These are phyloP conservation scores for Elmis aenea DNA, from an alignment of 2,888 invertebrate genomes.

Conservation along the genomic window DNA sequence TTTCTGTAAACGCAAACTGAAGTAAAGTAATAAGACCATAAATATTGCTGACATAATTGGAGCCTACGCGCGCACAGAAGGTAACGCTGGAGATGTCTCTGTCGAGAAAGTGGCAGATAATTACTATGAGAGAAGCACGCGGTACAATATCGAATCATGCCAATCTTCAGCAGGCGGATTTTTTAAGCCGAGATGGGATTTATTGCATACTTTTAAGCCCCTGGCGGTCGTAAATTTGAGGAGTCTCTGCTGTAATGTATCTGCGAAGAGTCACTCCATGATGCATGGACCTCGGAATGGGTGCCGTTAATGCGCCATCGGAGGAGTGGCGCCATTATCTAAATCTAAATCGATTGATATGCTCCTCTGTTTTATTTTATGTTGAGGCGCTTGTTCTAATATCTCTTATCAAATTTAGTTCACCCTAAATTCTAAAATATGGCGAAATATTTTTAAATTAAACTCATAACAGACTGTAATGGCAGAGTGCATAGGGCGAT, in stretches of 20 bases:
- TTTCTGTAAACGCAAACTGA: too few relatives aligned
- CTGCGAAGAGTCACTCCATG: slow-evolving; percentile 42
- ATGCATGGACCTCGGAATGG: slow-evolving; percentile 38
- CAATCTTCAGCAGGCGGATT: slow-evolving; percentile 38
- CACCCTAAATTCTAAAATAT: too few relatives aligned
- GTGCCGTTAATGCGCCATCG: slow-evolving; percentile 28
- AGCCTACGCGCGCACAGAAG: too few relatives aligned
- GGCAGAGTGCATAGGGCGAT: too few relatives aligned
- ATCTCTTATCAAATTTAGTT: too few relatives aligned
- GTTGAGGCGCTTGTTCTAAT: slow-evolving; percentile 16
- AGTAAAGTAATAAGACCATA: too few relatives aligned
- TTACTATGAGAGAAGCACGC: slow-evolving; percentile 20
- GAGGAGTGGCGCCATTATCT: slow-evolving; percentile 27
- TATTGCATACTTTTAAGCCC: slow-evolving; percentile 50
- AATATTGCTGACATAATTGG: too few relatives aligned
- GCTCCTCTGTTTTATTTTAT: slow-evolving; percentile 22
- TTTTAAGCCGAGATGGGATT: slow-evolving; percentile 47
- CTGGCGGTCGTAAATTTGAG: slow-evolving; percentile 48
- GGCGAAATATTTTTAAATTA: too few relatives aligned
- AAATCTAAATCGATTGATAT: slow-evolving; percentile 25
- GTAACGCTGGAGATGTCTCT: too few relatives aligned
- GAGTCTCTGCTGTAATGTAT: slow-evolving; percentile 36
- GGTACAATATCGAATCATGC: slow-evolving; percentile 39
- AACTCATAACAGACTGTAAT: too few relatives aligned
- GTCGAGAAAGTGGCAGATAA: slow-evolving; percentile 17